These are phyloP conservation scores for Ranitomeya imitator DNA, from an alignment of 2,113 vertebrate species.

Conservation along the genomic window DNA sequence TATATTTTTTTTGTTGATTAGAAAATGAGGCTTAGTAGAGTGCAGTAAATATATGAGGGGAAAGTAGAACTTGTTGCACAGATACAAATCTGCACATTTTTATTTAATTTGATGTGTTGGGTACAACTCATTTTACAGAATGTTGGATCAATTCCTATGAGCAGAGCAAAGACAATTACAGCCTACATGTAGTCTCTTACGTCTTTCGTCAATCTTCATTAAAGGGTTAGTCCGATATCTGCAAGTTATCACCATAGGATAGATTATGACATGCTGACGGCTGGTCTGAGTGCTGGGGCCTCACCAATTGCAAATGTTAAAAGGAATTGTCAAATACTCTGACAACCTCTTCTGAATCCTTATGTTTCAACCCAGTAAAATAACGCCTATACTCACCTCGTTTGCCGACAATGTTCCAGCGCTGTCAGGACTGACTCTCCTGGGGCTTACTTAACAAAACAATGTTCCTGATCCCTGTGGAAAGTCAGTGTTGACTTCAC, in stretches of 20 bases:
- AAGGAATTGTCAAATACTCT: too few relatives aligned
- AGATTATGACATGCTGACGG: background rate
- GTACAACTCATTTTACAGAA: background rate
- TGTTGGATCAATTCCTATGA: background rate
- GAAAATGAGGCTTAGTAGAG: constrained; percentile 21
- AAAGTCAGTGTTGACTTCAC: too few relatives aligned
- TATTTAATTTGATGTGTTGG: background rate
- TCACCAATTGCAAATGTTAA: too few relatives aligned
- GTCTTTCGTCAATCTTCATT: background rate
- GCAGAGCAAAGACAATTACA: background rate
- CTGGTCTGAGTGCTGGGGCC: background rate
- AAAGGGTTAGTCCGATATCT: too few relatives aligned
- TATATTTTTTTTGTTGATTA: constrained; percentile 27
- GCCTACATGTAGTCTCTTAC: background rate
- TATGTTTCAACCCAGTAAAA: too few relatives aligned
- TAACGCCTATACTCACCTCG: too few relatives aligned
- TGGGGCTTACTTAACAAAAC: too few relatives aligned
- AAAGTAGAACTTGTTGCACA: background rate
- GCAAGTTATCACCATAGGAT: background rate
- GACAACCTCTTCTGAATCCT: too few relatives aligned
- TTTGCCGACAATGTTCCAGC: too few relatives aligned
- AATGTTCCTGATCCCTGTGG: too few relatives aligned
- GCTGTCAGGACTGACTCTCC: too few relatives aligned
- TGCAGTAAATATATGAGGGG: background rate
- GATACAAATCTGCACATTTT: background rate